Percentiles rank a stretch among this genome's conserved stretches.
Evolutionary conservation across 2,888 invertebrate species (phyloP).

Genomic region (Macrosiphum euphorbiae): DNA sequence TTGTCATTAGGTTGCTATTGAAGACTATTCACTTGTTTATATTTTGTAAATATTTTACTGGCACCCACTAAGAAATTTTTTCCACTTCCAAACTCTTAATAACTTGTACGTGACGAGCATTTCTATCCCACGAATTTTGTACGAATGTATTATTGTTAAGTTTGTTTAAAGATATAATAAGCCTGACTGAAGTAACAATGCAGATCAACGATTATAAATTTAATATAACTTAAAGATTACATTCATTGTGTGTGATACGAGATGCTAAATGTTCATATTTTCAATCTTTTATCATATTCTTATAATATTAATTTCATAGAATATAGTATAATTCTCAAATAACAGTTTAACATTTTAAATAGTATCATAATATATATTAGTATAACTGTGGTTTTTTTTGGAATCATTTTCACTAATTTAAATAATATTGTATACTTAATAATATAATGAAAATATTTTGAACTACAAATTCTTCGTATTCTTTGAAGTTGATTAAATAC

Average conservation of each 20-base stretch:
- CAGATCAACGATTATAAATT: not conserved
- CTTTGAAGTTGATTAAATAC: not conserved
- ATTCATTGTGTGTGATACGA: not conserved
- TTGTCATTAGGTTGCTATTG: not conserved
- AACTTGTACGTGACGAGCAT: not conserved
- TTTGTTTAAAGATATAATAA: not conserved
- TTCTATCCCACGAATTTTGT: not conserved
- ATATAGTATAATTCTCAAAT: not conserved
- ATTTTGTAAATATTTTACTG: not conserved
- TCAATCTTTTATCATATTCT: not conserved
- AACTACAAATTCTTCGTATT: not conserved
- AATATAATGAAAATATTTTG: not conserved
- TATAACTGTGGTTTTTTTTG: not conserved
- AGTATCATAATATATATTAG: not conserved
- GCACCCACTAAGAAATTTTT: not conserved
- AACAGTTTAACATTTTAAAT: not conserved
- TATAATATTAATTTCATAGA: not conserved
- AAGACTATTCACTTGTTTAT: not conserved
- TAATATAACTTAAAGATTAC: not conserved
- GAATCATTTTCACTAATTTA: not conserved
- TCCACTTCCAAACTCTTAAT: not conserved
- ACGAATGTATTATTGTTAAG: not conserved
- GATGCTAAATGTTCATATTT: not conserved
- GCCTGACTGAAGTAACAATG: not conserved
- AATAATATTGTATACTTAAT: not conserved